Evolutionary conservation across 2,113 vertebrate genomes (phyloP).

Genomic region (Mola mola): DNA sequence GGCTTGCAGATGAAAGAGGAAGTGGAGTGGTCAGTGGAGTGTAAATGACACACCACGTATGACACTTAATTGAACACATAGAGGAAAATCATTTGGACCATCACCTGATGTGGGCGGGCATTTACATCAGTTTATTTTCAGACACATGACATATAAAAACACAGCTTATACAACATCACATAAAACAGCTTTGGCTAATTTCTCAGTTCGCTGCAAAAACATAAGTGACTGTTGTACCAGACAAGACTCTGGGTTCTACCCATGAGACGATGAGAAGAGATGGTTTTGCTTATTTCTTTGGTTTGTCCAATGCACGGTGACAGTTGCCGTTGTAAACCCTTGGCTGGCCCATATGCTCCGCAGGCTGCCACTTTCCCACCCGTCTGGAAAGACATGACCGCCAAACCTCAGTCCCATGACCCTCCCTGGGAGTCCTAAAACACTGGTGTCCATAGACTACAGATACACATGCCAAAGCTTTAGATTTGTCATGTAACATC

Average conservation of each 20-base stretch:
- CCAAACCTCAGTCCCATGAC: constrained; percentile 63
- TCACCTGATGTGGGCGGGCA: too few species aligned
- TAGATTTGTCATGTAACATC: constrained; percentile 32
- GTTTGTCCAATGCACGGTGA: constrained; percentile 21
- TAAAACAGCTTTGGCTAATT: too few species aligned
- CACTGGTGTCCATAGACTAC: constrained; percentile 54
- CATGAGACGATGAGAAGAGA: background rate
- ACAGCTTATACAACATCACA: too few species aligned
- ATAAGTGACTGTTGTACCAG: too few species aligned
- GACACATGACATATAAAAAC: too few species aligned
- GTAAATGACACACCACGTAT: too few species aligned
- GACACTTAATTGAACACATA: too few species aligned
- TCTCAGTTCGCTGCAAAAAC: too few species aligned
- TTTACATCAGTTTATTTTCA: too few species aligned
- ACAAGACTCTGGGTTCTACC: background rate
- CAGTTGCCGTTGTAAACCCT: constrained; percentile 48
- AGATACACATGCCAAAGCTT: constrained; percentile 8
- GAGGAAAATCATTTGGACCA: too few species aligned
- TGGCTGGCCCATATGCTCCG: constrained; percentile 49
- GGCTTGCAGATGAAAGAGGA: too few species aligned
- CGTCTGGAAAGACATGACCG: constrained; percentile 52
- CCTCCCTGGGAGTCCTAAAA: constrained; percentile 55
- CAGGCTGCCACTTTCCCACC: constrained; percentile 29
- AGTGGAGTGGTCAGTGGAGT: too few species aligned
- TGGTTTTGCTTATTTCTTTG: constrained; percentile 30